A percentile compares a stretch with the other conserved stretches of the same genome.
These are phyloP conservation scores for Andrena cerasifolii DNA, from an alignment of 1,140 invertebrate genomes.

Conservation along the genomic window DNA sequence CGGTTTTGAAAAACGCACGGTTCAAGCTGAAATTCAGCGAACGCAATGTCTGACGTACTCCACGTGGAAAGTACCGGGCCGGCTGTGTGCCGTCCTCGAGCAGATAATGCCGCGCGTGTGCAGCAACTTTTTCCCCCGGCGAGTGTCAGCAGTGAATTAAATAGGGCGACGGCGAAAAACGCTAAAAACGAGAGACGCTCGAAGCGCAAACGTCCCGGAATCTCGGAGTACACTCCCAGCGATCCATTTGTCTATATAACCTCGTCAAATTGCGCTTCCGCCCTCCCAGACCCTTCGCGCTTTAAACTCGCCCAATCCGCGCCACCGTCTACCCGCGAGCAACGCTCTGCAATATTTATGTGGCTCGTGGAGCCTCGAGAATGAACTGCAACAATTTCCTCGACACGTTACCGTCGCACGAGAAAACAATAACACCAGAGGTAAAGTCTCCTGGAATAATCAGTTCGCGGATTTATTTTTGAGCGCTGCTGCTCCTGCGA, in stretches of 20 bases:
- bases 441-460: too few species aligned
- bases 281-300: neutral
- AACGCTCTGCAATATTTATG: slow-evolving; percentile 2
- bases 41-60: neutral
- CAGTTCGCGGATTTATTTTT: too few species aligned
- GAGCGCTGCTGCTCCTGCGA: too few species aligned
- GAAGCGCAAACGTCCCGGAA: neutral
- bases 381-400: neutral
- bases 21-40: neutral
- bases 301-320: slow-evolving; percentile 4
- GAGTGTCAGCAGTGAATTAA: slow-evolving; percentile 5
- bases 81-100: neutral
- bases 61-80: neutral
- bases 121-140: neutral
- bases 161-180: neutral
- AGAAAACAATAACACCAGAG: too few species aligned
- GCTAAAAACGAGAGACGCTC: neutral
- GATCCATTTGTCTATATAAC: neutral
- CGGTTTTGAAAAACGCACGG: too few species aligned
- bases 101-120: slow-evolving; percentile 24
- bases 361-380: neutral
- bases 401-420: neutral
- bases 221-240: neutral
- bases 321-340: neutral
- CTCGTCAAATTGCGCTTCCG: slow-evolving; percentile 16